A percentile compares a stretch with the other conserved stretches of the same genome.
phyloP scores from a whole-genome alignment of 1,140 invertebrate genomes.

The Dendroctonus ponderosae region DNA sequence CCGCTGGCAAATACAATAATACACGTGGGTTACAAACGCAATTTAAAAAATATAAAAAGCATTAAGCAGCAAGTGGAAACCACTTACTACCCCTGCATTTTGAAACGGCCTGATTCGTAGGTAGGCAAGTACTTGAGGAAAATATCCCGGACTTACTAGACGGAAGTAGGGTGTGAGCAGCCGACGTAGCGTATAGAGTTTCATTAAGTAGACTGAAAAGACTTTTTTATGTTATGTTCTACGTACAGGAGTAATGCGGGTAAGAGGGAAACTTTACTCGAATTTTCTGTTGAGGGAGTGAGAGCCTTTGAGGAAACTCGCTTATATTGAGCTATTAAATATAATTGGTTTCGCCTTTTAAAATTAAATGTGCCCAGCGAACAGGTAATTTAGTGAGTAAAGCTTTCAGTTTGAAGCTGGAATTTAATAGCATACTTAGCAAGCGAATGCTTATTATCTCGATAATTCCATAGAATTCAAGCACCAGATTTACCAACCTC shows the following conservation, averaged over 20 bases:
- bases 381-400: no score
- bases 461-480: no score
- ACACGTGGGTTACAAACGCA: no score
- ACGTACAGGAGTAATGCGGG: constrained; percentile 15
- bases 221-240: constrained; percentile 26
- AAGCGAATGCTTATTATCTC: no score
- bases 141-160: constrained; percentile 15
- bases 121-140: constrained; percentile 4
- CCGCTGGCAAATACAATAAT: no score
- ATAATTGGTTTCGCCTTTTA: constrained; percentile 21
- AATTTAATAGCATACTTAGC: no score
- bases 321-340: constrained; percentile 22
- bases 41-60: no score
- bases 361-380: constrained; percentile 5
- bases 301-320: not conserved
- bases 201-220: constrained; percentile 32
- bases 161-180: constrained; percentile 15
- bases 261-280: constrained; percentile 16
- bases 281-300: constrained; percentile 8
- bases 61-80: not conserved
- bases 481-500: no score
- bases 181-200: constrained; percentile 24
- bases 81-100: constrained; percentile 1
- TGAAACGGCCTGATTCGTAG: constrained; percentile 16
- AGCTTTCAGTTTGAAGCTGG: no score